Evolutionary conservation across 2,888 invertebrate species (phyloP).

Genomic region (Ecdyonurus torrentis): DNA sequence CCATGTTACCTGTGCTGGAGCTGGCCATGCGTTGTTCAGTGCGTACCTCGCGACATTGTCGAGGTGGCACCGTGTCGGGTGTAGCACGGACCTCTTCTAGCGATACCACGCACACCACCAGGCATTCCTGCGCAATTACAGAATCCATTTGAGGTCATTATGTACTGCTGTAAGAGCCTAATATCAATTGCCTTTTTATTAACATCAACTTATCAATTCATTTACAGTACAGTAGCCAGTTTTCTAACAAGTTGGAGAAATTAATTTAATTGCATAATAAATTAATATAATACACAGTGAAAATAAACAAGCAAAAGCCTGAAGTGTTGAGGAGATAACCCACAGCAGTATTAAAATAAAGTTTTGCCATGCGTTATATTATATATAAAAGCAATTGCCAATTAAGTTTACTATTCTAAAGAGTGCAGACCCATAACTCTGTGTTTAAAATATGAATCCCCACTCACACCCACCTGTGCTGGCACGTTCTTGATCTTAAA

Average conservation of each 20-base stretch:
- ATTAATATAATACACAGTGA: too few species aligned
- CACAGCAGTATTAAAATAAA: too few species aligned
- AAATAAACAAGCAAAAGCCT: too few species aligned
- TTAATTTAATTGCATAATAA: too few species aligned
- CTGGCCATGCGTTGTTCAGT: slow-evolving; percentile 45
- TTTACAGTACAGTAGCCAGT: neutral
- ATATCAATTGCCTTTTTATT: neutral
- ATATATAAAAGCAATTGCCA: too few species aligned
- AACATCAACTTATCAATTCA: neutral
- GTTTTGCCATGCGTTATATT: too few species aligned
- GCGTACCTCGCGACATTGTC: slow-evolving; percentile 76
- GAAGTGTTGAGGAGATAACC: too few species aligned
- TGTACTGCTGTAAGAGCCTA: neutral
- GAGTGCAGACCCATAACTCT: too few species aligned
- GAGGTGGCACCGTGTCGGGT: slow-evolving; percentile 68
- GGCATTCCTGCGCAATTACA: slow-evolving; percentile 55
- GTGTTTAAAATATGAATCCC: neutral
- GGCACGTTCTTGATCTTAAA: slow-evolving; percentile 89
- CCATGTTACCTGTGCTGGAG: slow-evolving; percentile 42
- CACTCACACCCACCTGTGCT: slow-evolving; percentile 42
- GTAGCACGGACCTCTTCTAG: slow-evolving; percentile 76
- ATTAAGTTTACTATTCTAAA: too few species aligned
- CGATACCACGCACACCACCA: slow-evolving; percentile 84
- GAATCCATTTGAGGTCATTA: neutral
- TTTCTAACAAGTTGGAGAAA: too few species aligned